Conservation (phyloP, 2,888 invertebrate genomes). For the Aspidiotus destructor region DNA sequence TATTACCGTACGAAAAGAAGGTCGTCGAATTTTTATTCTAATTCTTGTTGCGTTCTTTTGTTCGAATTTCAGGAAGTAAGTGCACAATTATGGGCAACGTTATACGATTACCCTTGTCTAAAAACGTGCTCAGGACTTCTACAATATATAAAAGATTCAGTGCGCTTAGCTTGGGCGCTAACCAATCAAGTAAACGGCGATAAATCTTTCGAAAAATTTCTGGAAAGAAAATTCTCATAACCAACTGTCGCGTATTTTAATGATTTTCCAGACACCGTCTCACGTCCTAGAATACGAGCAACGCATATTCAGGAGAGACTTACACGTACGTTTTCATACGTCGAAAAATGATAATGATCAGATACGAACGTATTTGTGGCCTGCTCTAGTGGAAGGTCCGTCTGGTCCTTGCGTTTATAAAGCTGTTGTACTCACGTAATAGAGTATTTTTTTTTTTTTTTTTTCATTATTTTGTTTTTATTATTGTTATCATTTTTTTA, state of each 20-base stretch:
- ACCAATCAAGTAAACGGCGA: conserved; percentile 53
- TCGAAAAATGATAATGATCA: conserved; percentile 64
- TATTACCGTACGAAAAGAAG: not conserved
- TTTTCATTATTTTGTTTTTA: not conserved
- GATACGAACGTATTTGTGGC: conserved; percentile 77
- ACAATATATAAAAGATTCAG: conserved; percentile 70
- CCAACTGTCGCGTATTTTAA: conserved; percentile 2
- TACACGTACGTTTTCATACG: conserved; percentile 68
- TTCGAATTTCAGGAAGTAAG: conserved; percentile 47
- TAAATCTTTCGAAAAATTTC: conserved; percentile 39
- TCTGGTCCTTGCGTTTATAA: conserved; percentile 69
- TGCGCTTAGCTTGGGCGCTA: conserved; percentile 78
- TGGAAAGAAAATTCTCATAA: conserved; percentile 39
- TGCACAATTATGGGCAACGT: conserved; percentile 69
- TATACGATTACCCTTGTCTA: conserved; percentile 87
- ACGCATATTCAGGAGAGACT: conserved; percentile 56
- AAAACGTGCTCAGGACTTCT: conserved; percentile 65
- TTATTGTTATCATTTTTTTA: no score
- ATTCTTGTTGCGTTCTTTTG: not conserved
- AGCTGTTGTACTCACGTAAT: conserved; percentile 72
- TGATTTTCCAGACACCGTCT: conserved; percentile 41
- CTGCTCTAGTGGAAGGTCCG: conserved; percentile 60
- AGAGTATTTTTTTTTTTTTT: not conserved
- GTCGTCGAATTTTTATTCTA: not conserved
- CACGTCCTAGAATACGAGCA: conserved; percentile 48